Conservation (phyloP, 2,797 vertebrate genomes). For the Muraenolepis orangiensis region DNA sequence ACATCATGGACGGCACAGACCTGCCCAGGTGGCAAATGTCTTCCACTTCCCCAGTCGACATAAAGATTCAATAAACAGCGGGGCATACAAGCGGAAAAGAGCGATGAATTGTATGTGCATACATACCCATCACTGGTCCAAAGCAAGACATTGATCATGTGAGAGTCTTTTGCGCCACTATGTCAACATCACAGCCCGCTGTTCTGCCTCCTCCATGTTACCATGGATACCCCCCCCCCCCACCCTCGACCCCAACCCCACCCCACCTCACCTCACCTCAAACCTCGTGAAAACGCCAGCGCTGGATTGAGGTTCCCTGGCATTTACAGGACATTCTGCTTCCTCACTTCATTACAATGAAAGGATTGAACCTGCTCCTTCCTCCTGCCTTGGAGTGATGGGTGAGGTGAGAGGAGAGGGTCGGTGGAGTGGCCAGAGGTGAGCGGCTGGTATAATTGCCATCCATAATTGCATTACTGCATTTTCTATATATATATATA, state of each 20-base stretch:
- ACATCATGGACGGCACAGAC: conserved; percentile 38
- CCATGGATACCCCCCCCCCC: conserved; percentile 54
- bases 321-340: conserved; percentile 64
- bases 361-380: conserved; percentile 72
- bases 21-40: conserved; percentile 36
- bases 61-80: conserved; percentile 38
- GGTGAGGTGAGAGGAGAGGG: conserved; percentile 9
- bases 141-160: background rate
- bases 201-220: conserved; percentile 28
- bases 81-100: conserved; percentile 4
- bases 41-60: conserved; percentile 21
- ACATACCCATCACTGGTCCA: conserved; percentile 1
- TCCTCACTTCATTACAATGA: conserved; percentile 78
- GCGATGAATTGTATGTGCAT: background rate
- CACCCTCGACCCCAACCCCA: too few species aligned
- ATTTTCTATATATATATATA: background rate
- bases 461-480: background rate
- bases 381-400: conserved; percentile 47
- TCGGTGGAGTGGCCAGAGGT: conserved; percentile 37
- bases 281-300: conserved; percentile 70
- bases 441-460: conserved; percentile 19
- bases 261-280: too few species aligned
- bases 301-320: conserved; percentile 58
- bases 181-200: conserved; percentile 51
- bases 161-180: conserved; percentile 49